phyloP scores from a whole-genome alignment of 1,140 invertebrate species.

The Euwallacea similis region DNA sequence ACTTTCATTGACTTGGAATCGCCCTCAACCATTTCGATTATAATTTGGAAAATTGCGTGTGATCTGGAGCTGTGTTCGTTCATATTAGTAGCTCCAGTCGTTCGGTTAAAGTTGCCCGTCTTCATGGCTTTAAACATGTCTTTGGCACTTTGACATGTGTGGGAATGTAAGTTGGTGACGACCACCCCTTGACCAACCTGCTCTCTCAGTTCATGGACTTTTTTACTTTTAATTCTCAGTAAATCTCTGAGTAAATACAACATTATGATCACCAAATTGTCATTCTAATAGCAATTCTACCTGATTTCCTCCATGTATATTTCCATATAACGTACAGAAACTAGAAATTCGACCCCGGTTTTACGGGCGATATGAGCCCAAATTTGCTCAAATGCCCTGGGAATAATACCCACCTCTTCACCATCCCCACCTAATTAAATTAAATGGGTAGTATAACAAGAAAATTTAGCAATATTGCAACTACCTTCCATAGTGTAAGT shows the following conservation, averaged over 20 bases:
- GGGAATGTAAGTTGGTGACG: constrained; percentile 88
- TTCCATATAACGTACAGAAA: constrained; percentile 90
- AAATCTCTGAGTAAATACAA: constrained; percentile 69
- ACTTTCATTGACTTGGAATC: constrained; percentile 64
- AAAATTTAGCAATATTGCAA: not conserved
- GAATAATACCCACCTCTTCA: constrained; percentile 79
- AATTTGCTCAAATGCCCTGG: constrained; percentile 94
- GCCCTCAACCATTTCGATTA: constrained; percentile 92
- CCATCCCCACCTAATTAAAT: constrained; percentile 19
- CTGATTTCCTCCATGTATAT: constrained; percentile 91
- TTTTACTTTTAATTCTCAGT: constrained; percentile 77
- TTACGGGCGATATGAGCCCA: constrained; percentile 88
- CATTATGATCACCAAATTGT: not conserved
- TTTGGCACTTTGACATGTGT: constrained; percentile 86
- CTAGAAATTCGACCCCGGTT: constrained; percentile 87
- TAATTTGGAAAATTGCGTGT: constrained; percentile 98
- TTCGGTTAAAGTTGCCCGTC: constrained; percentile 85
- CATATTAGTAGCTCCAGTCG: constrained; percentile 97
- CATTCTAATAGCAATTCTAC: constrained; percentile 23
- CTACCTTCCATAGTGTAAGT: constrained; percentile 89
- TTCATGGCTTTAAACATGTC: constrained; percentile 91
- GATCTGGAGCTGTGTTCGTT: constrained; percentile 98
- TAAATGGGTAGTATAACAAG: not conserved
- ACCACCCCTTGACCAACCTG: constrained; percentile 78
- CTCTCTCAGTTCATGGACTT: constrained; percentile 72